Evolutionary conservation across 1,140 invertebrate genomes (phyloP).

Genomic region (Eumeta japonica): DNA sequence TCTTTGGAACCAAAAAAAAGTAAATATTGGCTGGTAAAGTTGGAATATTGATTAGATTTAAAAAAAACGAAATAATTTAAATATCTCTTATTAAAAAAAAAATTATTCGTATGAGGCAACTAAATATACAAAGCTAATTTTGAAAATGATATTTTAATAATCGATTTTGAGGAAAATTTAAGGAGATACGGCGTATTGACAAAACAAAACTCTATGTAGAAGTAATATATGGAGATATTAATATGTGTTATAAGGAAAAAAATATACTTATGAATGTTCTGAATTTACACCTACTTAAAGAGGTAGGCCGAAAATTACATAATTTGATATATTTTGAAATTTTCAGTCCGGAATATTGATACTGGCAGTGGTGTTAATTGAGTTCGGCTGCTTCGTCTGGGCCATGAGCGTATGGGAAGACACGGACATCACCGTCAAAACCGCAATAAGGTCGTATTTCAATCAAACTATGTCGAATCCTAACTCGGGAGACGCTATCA

Average conservation of each 20-base stretch:
- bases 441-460: constrained; percentile 42
- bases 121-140: too few relatives aligned
- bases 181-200: too few relatives aligned
- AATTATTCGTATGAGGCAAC: too few relatives aligned
- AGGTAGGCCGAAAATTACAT: constrained; percentile 3
- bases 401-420: constrained; percentile 57
- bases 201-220: too few relatives aligned
- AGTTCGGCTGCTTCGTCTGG: constrained; percentile 57
- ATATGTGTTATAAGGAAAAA: constrained; percentile 4
- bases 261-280: neutral
- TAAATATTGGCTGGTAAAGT: too few relatives aligned
- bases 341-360: constrained; percentile 52
- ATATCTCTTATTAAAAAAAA: too few relatives aligned
- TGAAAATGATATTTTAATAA: too few relatives aligned
- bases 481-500: constrained; percentile 23
- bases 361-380: constrained; percentile 39
- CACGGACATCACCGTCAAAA: constrained; percentile 44
- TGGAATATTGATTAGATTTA: too few relatives aligned
- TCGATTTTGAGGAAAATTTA: too few relatives aligned
- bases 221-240: constrained; percentile 6
- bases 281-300: constrained; percentile 2
- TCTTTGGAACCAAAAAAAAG: too few relatives aligned
- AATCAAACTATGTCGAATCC: constrained; percentile 23
- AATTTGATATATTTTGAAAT: constrained; percentile 2
- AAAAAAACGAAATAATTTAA: too few relatives aligned